Base-by-base conservation (phyloP, 2,113 vertebrate genomes). In the Marcusenius ussheri region DNA sequence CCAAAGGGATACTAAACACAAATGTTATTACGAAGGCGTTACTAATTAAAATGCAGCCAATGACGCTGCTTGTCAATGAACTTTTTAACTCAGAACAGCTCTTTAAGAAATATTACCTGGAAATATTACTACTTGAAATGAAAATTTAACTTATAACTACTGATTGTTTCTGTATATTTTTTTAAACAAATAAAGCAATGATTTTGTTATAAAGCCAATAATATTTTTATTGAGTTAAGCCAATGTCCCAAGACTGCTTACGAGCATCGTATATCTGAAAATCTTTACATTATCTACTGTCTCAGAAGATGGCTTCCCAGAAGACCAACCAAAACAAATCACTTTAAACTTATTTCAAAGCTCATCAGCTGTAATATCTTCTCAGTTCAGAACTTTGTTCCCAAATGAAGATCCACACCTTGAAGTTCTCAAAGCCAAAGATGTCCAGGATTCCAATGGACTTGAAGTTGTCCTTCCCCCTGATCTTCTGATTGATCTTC, bases 361-460 rank as follows among this genome's bases (percentile, higher is more conserved):
- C 17, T 39, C 50, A 35, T n/a, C 35, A 13, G 27, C 85, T 31
- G 4, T 50, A 27, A 49, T n/a, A 45, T n/a, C 42, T n/a, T 46
- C 42, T 45, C 80, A 46, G 80, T n/a, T 46, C 83, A 85, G 15
- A 42, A 42, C 74, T 80, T 66, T 11, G 11, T 47, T 85, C 83
- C 46, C 45, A 62, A n/a, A 66, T 17, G 15, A 7, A 77, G 74
- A 19, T 83, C 6, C 11, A 45, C 35, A 98, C 97, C 97, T 97
- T 95, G 93, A 98, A 98, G 93, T 98, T 98, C 93, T 98, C 97
- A 31, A 98, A 98, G 91, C 98, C 98, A 42, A 98, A 98, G 92
- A 98, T 98, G 95, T 98, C 98, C 31, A 98, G 95, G 94, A 98
- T 98, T 89, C 97, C 97, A n/a, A 98, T 97, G 91, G 97, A 98